Evolutionary conservation across 2,888 invertebrate species (phyloP).

Genomic region (Scaptomyza polygonia): DNA sequence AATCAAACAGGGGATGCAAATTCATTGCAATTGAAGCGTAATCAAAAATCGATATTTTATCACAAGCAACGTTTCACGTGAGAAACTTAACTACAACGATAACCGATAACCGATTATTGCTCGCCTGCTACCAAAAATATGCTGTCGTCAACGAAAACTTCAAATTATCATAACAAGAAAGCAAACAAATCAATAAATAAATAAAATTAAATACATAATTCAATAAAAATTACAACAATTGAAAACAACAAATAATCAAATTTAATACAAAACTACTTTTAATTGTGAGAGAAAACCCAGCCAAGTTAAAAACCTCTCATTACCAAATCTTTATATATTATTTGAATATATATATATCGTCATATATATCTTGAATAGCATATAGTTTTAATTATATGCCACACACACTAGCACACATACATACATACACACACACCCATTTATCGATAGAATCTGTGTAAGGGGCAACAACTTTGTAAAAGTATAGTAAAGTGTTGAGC

Average conservation of each 20-base stretch:
- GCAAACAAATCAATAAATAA: constrained; percentile 3
- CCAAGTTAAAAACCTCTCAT: constrained; percentile 21
- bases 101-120: constrained; percentile 59
- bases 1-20: constrained; percentile 68
- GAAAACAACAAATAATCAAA: constrained; percentile 51
- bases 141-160: constrained; percentile 60
- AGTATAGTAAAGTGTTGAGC: constrained; percentile 77
- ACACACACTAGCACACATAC: constrained; percentile 13
- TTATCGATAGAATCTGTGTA: constrained; percentile 13
- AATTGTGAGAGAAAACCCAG: constrained; percentile 45
- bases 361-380: constrained; percentile 9
- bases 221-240: constrained; percentile 11
- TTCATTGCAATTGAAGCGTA: constrained; percentile 51
- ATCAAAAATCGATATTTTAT: constrained; percentile 73
- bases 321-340: constrained; percentile 13
- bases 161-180: constrained; percentile 10
- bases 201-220: neutral
- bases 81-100: constrained; percentile 20
- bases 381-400: constrained; percentile 20
- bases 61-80: constrained; percentile 55
- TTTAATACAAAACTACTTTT: constrained; percentile 65
- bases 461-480: constrained; percentile 56
- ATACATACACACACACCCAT: constrained; percentile 28
- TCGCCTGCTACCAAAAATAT: constrained; percentile 68
- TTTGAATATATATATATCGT: neutral